A percentile compares a stretch with the other conserved stretches of the same genome.
phyloP scores from a whole-genome alignment of 2,888 invertebrate genomes.

The Neria commutata region DNA sequence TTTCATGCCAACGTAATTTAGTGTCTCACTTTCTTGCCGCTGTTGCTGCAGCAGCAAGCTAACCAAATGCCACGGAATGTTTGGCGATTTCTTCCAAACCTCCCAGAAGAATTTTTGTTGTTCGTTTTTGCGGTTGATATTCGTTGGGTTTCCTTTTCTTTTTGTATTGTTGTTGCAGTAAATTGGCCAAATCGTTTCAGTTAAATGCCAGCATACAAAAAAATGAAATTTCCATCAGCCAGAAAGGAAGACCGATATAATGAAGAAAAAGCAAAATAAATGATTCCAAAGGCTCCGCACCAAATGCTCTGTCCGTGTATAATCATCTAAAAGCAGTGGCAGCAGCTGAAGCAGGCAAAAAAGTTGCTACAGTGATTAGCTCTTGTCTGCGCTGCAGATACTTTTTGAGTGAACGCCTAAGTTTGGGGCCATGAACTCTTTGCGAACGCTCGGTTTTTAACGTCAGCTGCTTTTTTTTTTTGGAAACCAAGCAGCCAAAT shows the following conservation, averaged over 20 bases:
- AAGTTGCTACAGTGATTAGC: neutral
- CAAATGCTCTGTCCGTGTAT: neutral
- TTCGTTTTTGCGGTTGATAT: too few relatives aligned
- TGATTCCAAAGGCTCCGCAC: neutral
- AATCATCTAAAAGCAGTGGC: neutral
- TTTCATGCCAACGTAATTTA: too few relatives aligned
- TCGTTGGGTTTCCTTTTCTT: neutral
- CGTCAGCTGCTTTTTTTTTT: neutral
- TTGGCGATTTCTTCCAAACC: too few relatives aligned
- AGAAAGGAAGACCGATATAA: too few relatives aligned
- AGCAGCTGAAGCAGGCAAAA: neutral
- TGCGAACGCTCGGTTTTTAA: neutral
- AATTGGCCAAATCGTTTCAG: slow-evolving; percentile 17
- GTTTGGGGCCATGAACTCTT: neutral
- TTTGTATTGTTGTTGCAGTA: slow-evolving; percentile 13
- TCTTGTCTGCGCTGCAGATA: neutral
- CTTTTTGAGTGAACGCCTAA: neutral
- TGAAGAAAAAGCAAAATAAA: too few relatives aligned
- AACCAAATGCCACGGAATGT: neutral
- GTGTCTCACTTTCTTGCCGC: too few relatives aligned
- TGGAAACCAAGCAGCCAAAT: too few relatives aligned
- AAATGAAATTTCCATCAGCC: neutral
- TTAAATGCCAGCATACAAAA: neutral
- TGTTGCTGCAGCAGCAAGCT: neutral
- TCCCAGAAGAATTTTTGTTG: too few relatives aligned